Evolutionary conservation across 2,113 vertebrate species (phyloP), one percentile per base, ranked within the genome.

Genomic region (Muscicapa adusta): DNA sequence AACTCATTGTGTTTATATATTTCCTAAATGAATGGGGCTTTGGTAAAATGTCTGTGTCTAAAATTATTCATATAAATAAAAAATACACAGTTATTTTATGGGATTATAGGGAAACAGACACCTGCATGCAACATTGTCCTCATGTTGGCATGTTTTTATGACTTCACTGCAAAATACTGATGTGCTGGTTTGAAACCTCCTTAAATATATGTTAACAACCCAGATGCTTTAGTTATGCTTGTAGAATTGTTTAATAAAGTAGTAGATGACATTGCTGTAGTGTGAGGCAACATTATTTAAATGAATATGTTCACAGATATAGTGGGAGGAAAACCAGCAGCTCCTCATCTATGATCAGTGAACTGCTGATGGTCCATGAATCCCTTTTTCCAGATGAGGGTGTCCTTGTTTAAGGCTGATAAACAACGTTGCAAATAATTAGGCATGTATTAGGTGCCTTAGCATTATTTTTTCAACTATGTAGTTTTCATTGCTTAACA

Each of bases 121-220:
- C 96, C 89, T 96, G 70, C 92, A 94, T 68, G 91, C 83, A 97
- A 96, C 70, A 87, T 97, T 98, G 97, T 89, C 77, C 93, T 96
- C 80, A 96, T 97, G 60, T 89, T 98, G 95, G 63, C 95, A 89
- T 96, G 93, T 96, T 97, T 97, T 95, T 96, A 89, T 96, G 50
- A 94, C 61, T 96, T 97, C 40, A n/a, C 68, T 84, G 88, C 60
- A 91, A 96, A 97, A 97, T 96, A 97, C 85, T n/a, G 96, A 78
- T 91, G 89, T 96, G 79, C 80, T 94, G 68, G 88, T 96, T 94
- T 96, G 88, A 97, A 97, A 56, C 36, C 77, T 76, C 90, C 67
- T 94, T 94, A 94, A 97, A 88, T 73, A 91, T 88, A 94, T 73
- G 86, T 75, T 91, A 95, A 93, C 86, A 97, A 96, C 29, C 36